Base-by-base conservation (phyloP, 2,888 invertebrate genomes). In the Drosophila lutescens region DNA sequence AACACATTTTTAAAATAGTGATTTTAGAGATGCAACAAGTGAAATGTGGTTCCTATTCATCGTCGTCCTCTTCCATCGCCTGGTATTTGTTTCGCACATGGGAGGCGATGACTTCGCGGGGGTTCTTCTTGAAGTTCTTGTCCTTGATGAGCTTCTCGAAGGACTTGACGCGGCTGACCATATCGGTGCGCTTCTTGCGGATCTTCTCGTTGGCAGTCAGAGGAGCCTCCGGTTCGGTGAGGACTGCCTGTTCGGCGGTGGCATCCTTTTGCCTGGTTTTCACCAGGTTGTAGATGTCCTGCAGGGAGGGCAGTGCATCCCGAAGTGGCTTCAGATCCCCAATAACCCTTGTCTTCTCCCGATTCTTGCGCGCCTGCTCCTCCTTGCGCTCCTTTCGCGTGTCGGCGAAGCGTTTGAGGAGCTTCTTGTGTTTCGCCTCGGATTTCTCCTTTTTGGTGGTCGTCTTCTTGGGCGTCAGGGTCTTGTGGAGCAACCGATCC, bases 301-400 rank as follows among this genome's bases (percentile, higher is more conserved):
- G 84, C 2, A 92, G 61, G 0, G 92, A 91, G 10, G 92, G 92
- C 36, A 92, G 49, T 0, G 92, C 91, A 78, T 92, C 92, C n/a
- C 89, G 89, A 0, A 92, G 67, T 0, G 89, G 83, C 32, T 89
- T 90, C 10, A 92, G 75, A 41, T 91, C 91, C 0, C 91, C 91
- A 6, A 89, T 77, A 0, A 91, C 77, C 6, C 80, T 84, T 4
- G 90, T 85, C 61, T 89, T 90, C 50, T 91, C 85, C 2, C 90
- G 86, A 61, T 89, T 89, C 43, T 88, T 89, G 5, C 80, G 83
- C 0, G 86, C 86, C 5, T 76, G 71, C 20, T 90, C 89, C n/a
- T 90, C 89, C 44, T 90, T 91, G 12, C 78, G 67, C 46, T 90
- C 77, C 41, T 90, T 88, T 32, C 86, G 88, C 0, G 80, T 61